Evolutionary conservation across 1,140 invertebrate species (phyloP).

Genomic region (Pogonomyrmex barbatus): DNA sequence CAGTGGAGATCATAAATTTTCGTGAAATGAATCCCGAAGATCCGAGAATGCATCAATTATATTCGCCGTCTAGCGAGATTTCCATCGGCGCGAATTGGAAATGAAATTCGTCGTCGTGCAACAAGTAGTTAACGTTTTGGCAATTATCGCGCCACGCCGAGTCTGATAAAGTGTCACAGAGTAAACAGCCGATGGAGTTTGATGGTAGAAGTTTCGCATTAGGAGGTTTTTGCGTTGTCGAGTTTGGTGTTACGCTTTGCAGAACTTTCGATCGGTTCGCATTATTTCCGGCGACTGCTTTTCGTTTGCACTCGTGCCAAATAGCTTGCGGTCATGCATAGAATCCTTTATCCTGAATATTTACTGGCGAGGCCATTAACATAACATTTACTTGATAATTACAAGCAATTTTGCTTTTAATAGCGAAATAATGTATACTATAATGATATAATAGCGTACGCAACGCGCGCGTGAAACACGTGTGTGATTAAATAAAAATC

Average conservation of each 20-base stretch:
- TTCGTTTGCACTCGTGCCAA: constrained; percentile 4
- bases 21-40: constrained; percentile 20
- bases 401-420: neutral
- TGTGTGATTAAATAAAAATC: neutral
- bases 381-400: constrained; percentile 29
- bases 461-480: no score
- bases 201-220: constrained; percentile 17
- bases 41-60: constrained; percentile 20
- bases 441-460: neutral
- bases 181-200: constrained; percentile 27
- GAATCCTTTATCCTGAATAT: constrained; percentile 11
- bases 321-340: neutral
- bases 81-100: constrained; percentile 10
- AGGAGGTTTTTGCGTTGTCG: constrained; percentile 24
- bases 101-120: constrained; percentile 44
- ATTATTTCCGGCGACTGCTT: constrained; percentile 37
- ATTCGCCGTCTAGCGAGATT: constrained; percentile 4
- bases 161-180: constrained; percentile 12
- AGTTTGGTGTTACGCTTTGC: constrained; percentile 37
- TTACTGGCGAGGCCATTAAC: neutral
- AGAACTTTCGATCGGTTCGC: constrained; percentile 37
- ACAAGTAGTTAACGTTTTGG: constrained; percentile 54
- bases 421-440: neutral
- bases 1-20: constrained; percentile 36
- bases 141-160: constrained; percentile 26